phyloP scores from a whole-genome alignment of 2,797 vertebrate genomes.

The Gobio occitaniae region DNA sequence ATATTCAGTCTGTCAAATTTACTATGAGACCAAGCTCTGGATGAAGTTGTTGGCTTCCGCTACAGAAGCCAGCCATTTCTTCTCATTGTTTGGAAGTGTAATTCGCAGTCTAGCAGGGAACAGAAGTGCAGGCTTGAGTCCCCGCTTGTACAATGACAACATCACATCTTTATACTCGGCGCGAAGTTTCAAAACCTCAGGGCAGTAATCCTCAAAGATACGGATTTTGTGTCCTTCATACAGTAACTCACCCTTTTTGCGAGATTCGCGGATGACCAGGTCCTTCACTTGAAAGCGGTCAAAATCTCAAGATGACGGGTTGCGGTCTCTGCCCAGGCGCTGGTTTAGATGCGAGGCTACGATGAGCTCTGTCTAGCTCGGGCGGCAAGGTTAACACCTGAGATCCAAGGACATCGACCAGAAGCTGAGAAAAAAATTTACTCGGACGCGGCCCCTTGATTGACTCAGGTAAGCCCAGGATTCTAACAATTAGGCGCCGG shows the following conservation, averaged over 20 bases:
- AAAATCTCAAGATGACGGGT: not conserved
- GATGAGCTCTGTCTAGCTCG: constrained; percentile 5
- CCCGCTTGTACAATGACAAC: not conserved
- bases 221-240: not conserved
- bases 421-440: not conserved
- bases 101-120: not conserved
- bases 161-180: not conserved
- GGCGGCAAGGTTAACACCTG: not conserved
- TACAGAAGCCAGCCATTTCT: not conserved
- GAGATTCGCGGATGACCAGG: not conserved
- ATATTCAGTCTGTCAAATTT: not conserved
- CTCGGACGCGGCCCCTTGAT: not conserved
- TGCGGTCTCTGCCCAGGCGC: not conserved
- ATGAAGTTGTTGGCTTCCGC: not conserved
- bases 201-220: not conserved
- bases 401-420: not conserved
- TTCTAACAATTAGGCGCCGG: not conserved
- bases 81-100: not conserved
- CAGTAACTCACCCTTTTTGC: not conserved
- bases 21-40: not conserved
- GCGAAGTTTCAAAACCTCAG: not conserved
- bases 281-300: not conserved
- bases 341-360: not conserved
- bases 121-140: not conserved
- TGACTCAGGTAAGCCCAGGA: not conserved